Evolutionary conservation across 2,113 vertebrate species (phyloP), one percentile per base, ranked within the genome.

Genomic region (Gobiocypris rarus): DNA sequence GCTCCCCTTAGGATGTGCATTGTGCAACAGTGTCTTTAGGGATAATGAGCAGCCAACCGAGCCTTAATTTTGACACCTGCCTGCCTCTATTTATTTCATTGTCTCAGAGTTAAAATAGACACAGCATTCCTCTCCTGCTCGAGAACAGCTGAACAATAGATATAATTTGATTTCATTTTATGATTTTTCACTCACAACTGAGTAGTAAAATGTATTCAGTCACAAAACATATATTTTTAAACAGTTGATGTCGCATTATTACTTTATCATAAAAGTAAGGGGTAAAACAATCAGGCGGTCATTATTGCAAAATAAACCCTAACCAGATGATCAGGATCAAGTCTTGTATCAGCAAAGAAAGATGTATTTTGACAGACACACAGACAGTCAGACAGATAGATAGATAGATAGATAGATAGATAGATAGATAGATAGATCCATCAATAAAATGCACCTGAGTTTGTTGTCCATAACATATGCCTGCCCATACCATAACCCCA

Each of bases 61-160:
- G 74, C 24, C 1, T 43, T 85, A 83, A 59, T 81, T 74, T 65
- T 83, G 81, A 88, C 87, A 88, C 76, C 87, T 86, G 84, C 81
- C 73, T 56, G n/a, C 41, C 7, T 84, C 43, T n/a, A 24, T 83
- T 69, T 75, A 77, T 59, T 70, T 83, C 67, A 48, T 59, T n/a
- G 48, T 70, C 38, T n/a, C 52, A 3, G 26, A 38, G 84, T 14
- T 76, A 71, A 85, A 83, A 83, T 71, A 81, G 69, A 28, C 22
- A n/a, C 77, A 31, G 54, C n/a, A 22, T 80, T 80, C 54, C 7
- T 28, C 14, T 48, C 19, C 75, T 34, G 38, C 38, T 50, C n/a
- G 15, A 28, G 41, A 65, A 65, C n/a, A 28, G 58, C 61, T 67
- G 43, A 81, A 67, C 61, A 52, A 69, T 34, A n/a, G 17, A 69